Percentiles rank a stretch among this genome's conserved stretches.
Evolutionary conservation across 2,113 vertebrate species (phyloP).

Genomic region (Mobula birostris): DNA sequence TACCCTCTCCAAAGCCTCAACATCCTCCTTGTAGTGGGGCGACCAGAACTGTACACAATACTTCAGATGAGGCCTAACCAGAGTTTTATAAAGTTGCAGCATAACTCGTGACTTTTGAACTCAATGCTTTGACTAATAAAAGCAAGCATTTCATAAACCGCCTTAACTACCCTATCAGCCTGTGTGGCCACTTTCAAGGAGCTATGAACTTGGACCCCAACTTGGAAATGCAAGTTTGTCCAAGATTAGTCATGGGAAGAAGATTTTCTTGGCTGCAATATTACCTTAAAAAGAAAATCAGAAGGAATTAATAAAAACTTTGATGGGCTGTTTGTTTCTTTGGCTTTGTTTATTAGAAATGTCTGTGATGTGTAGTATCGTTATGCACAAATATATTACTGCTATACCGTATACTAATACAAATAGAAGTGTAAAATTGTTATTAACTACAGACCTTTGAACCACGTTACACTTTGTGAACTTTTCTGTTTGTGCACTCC

Average conservation of each 20-base stretch:
- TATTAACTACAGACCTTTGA: background rate
- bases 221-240: background rate
- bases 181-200: too few relatives aligned
- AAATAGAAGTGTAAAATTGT: background rate
- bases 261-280: background rate
- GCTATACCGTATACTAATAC: background rate
- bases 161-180: too few relatives aligned
- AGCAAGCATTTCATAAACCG: too few relatives aligned
- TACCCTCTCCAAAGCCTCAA: too few relatives aligned
- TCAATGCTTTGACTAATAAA: too few relatives aligned
- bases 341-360: background rate
- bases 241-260: background rate
- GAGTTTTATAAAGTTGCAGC: too few relatives aligned
- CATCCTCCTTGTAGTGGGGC: too few relatives aligned
- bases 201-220: too few relatives aligned
- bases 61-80: too few relatives aligned
- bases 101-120: too few relatives aligned
- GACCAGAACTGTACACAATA: too few relatives aligned
- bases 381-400: background rate
- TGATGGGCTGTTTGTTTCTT: background rate
- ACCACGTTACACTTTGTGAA: background rate
- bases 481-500: conserved; percentile 37
- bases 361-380: background rate
- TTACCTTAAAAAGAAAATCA: background rate
- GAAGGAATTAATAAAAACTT: background rate